phyloP scores from a whole-genome alignment of 2,113 vertebrate genomes.

The Gadus macrocephalus region DNA sequence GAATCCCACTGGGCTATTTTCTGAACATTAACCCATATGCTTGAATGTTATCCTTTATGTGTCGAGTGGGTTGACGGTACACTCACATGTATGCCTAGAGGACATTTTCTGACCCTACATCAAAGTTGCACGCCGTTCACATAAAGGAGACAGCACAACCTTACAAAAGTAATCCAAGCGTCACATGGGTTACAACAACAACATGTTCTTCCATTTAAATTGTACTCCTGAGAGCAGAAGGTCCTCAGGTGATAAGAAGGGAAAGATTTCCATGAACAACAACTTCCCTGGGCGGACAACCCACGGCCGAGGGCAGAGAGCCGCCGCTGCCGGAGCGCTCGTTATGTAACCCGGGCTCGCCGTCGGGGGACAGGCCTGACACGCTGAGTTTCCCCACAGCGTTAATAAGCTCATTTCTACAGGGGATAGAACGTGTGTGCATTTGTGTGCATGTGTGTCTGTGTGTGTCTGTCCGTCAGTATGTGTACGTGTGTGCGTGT shows the following conservation, averaged over 20 bases:
- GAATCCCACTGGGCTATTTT: too few relatives aligned
- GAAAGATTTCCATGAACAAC: conserved; percentile 12
- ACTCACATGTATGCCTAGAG: too few relatives aligned
- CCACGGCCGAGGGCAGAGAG: too few relatives aligned
- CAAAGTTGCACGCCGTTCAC: too few relatives aligned
- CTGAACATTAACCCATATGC: too few relatives aligned
- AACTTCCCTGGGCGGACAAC: conserved; percentile 11
- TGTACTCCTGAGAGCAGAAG: not conserved
- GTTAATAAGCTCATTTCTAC: conserved; percentile 22
- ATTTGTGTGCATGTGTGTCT: not conserved
- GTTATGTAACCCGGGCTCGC: conserved; percentile 22
- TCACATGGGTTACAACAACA: not conserved
- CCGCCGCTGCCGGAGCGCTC: not conserved
- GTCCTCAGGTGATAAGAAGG: not conserved
- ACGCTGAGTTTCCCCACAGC: conserved; percentile 7
- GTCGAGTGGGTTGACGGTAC: too few relatives aligned
- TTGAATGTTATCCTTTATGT: too few relatives aligned
- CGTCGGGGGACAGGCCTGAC: conserved; percentile 8
- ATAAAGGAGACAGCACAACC: too few relatives aligned
- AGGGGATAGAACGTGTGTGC: not conserved
- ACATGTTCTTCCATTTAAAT: not conserved
- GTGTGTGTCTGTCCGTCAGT: conserved; percentile 8
- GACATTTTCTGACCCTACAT: too few relatives aligned
- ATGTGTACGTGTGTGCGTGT: conserved; percentile 3
- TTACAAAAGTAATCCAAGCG: not conserved